phyloP scores from a whole-genome alignment of 1,140 invertebrate species.

The Drosophila yakuba region DNA sequence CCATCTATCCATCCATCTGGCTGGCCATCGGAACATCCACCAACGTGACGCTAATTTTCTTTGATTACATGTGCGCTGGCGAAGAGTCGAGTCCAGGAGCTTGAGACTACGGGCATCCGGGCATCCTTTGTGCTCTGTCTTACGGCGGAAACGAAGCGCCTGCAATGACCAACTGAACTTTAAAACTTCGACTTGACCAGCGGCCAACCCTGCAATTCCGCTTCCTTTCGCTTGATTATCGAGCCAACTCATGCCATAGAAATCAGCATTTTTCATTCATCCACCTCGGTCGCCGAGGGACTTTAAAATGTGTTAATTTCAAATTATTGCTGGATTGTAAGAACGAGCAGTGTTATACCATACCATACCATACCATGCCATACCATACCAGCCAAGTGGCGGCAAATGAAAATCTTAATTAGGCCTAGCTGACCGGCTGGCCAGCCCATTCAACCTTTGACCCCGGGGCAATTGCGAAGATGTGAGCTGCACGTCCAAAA shows the following conservation, averaged over 20 bases:
- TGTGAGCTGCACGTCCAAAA: slow-evolving; percentile 20
- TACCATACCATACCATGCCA: background rate
- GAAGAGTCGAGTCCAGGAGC: slow-evolving; percentile 30
- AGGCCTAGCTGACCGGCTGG: slow-evolving; percentile 43
- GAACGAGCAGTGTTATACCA: slow-evolving; percentile 8
- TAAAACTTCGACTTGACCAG: slow-evolving; percentile 70
- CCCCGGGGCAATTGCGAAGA: slow-evolving; percentile 21
- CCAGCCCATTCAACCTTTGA: slow-evolving; percentile 38
- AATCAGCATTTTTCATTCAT: slow-evolving; percentile 27
- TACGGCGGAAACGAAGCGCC: slow-evolving; percentile 60
- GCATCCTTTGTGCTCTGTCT: slow-evolving; percentile 74
- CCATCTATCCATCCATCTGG: slow-evolving; percentile 18
- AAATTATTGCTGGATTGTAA: slow-evolving; percentile 40
- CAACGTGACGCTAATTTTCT: slow-evolving; percentile 81
- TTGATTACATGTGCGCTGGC: slow-evolving; percentile 73
- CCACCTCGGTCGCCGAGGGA: slow-evolving; percentile 30
- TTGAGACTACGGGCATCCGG: slow-evolving; percentile 36
- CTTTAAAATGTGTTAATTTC: slow-evolving; percentile 66
- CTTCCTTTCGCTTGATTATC: slow-evolving; percentile 68
- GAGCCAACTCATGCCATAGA: slow-evolving; percentile 26
- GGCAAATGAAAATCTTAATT: slow-evolving; percentile 52
- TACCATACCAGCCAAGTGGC: slow-evolving; percentile 16
- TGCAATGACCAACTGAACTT: slow-evolving; percentile 82
- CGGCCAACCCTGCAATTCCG: slow-evolving; percentile 48
- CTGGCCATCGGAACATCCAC: slow-evolving; percentile 52